Evolutionary conservation across 2,888 invertebrate species (phyloP), one percentile per base, ranked within the genome.

Genomic region (Polia nebulosa): DNA sequence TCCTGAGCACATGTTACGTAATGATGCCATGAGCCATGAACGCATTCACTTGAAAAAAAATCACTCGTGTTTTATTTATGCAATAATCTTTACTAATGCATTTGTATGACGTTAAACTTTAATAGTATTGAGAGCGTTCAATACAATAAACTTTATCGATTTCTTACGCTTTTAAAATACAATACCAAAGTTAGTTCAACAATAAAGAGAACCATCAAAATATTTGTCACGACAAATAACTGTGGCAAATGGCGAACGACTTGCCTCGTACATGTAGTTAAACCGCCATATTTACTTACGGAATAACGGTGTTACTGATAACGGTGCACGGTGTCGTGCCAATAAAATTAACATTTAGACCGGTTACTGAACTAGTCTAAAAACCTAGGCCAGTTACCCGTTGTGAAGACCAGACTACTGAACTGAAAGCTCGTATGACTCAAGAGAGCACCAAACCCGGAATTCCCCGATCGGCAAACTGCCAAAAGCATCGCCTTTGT

Each of bases 1-100:
- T 86, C 82, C 82, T 81, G 71, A 78, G 77, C 81, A 76, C 72
- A 77, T 81, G 83, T 86, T 86, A 82, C 80, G 84, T 73, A 85
- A 86, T 72, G 49, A 75, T 64, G 59, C 74, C 76, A n/a, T n/a
- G n/a, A 56, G 64, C 72, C 79, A 83, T 75, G 74, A 71, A 71
- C 72, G 55, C 67, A 70, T 71, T 73, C 70, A 78, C 69, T 83
- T 76, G 72, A 79, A 75, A 76, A 78, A 74, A 52, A 34, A 20
- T 60, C 52, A 76, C 58, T 72, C 49, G n/a, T 41, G 41, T 60
- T 76, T 64, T 61, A 53, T 76, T 64, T 61, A 53, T 59, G 52
- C 36, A 68, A 63, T 57, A 15, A 49, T 49, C 25, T 70, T 76
- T 57, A 65, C 61, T 44, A 45, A 41, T 49, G 20, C 56, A 44